Base-by-base conservation (phyloP, 2,797 vertebrate genomes). In the Anguilla obscura region DNA sequence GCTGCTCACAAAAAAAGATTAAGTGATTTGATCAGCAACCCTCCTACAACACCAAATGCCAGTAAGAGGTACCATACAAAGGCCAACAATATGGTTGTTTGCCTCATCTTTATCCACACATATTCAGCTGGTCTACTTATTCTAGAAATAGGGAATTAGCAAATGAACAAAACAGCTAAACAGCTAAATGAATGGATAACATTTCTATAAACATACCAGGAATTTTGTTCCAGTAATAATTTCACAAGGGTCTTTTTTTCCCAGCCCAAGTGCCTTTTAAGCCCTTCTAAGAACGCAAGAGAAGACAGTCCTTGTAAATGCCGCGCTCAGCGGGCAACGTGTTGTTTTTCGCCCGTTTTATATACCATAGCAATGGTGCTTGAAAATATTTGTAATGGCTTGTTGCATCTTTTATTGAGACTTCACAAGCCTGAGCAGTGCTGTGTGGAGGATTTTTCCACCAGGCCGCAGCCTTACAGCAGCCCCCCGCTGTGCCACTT, bases 401-500 rank as follows among this genome's bases (percentile, higher is more conserved):
- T 90, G 89, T 56, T 92, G 92, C 91, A 87, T 90, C 88, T 92
- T 93, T 94, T 92, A 86, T 89, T 88, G 91, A 90, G 88, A 92
- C 93, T 92, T 88, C 50, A 82, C 33, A 91, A 90, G 90, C 87
- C 45, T 88, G 21, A 82, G 24, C 40, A 82, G 79, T 82, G 79
- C 24, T 8, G 45, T 80, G 40, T 45, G 50, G 91, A 92, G 85
- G 84, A 89, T 91, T 88, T 93, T 91, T 45, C 88, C 76, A 89
- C 54, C 40, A 88, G 91, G 91, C 58, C 89, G 88, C 36, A 60
- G 88, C 88, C 90, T 76, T 90, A 33, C 52, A 63, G 80, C 30
- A 90, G 74, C 40, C 6, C 40, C 9, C 85, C 71, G 84, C 60
- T 50, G 85, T 76, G 56, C 3, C 0, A 30, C 91, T 90, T n/a